Evolutionary conservation across 2,797 vertebrate species (phyloP).

Genomic region (Florisuga fusca): DNA sequence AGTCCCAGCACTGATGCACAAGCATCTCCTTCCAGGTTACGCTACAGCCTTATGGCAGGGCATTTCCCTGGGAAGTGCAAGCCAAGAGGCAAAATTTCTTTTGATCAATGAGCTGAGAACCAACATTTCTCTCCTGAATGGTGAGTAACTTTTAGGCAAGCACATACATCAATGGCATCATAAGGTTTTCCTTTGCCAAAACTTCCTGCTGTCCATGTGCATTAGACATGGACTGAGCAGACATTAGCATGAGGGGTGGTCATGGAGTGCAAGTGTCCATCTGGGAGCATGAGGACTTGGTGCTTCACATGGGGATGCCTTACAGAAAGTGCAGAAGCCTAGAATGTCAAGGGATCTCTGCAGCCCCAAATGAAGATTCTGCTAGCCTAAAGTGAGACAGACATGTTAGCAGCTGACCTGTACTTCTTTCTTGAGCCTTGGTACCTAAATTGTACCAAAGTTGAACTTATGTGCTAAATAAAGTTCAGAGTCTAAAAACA

Average conservation of each 20-base stretch:
- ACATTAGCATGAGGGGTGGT: background rate
- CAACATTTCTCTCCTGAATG: background rate
- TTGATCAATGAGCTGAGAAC: background rate
- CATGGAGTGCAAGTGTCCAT: background rate
- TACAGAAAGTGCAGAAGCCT: background rate
- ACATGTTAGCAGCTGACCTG: background rate
- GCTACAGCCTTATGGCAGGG: background rate
- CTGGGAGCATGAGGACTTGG: background rate
- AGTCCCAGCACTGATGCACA: background rate
- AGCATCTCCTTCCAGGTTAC: background rate
- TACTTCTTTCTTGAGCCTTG: background rate
- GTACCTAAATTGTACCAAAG: background rate
- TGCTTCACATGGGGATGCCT: background rate
- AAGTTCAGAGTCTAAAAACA: background rate
- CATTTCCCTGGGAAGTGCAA: background rate
- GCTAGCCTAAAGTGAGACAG: background rate
- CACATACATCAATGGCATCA: background rate
- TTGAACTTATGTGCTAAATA: background rate
- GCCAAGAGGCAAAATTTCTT: background rate
- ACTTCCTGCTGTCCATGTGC: background rate
- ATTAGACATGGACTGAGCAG: background rate
- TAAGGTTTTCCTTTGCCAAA: background rate
- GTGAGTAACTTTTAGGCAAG: background rate
- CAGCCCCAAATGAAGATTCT: background rate
- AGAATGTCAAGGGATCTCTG: background rate